A percentile compares a stretch with the other conserved stretches of the same genome.
phyloP scores from a whole-genome alignment of 2,113 vertebrate species.

The Garra rufa region DNA sequence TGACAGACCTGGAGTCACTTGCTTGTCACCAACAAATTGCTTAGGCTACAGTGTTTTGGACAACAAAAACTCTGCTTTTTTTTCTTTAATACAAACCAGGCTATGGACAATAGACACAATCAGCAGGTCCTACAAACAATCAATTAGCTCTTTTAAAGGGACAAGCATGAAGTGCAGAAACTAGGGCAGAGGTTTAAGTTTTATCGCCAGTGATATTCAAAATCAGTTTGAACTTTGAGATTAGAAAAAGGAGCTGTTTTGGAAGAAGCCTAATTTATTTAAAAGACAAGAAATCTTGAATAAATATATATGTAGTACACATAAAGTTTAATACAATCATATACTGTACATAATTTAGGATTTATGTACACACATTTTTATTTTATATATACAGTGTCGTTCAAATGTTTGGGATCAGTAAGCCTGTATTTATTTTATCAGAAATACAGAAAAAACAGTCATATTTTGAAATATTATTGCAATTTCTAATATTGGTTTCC shows the following conservation, averaged over 20 bases:
- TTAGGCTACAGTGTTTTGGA: background rate
- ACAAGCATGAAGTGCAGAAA: background rate
- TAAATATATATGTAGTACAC: background rate
- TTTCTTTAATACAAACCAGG: background rate
- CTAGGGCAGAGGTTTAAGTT: background rate
- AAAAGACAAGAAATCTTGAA: background rate
- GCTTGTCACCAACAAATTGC: slow-evolving; percentile 17
- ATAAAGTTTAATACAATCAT: background rate
- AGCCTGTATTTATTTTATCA: too few species aligned
- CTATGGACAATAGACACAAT: background rate
- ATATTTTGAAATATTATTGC: too few species aligned
- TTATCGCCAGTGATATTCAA: background rate
- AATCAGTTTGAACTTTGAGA: background rate
- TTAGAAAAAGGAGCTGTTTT: background rate
- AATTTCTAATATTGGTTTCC: too few species aligned
- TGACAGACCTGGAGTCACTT: slow-evolving; percentile 36
- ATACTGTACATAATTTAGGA: background rate
- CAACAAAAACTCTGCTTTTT: background rate
- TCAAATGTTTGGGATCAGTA: too few species aligned
- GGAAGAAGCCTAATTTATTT: background rate
- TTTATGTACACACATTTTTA: background rate
- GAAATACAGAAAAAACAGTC: too few species aligned
- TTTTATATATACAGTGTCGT: too few species aligned
- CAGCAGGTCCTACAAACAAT: background rate
- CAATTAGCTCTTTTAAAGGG: background rate